Evolutionary conservation across 64 coral and sea anemone genomes (phyloP).

Genomic region (Dendronephthya gigantea): DNA sequence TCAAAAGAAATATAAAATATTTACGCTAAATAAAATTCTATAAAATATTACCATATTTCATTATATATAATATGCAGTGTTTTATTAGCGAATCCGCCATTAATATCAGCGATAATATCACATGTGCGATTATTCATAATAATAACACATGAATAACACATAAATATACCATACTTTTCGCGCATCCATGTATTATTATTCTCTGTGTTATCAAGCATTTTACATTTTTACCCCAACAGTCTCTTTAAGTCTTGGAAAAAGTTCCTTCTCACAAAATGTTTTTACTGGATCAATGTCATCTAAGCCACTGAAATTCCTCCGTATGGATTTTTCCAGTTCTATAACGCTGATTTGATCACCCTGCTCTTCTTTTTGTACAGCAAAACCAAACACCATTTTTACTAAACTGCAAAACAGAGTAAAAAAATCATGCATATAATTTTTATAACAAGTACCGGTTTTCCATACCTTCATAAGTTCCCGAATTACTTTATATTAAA

Average conservation of each 20-base stretch:
- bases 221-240: not conserved
- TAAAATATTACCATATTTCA: too few species aligned
- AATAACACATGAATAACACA: too few species aligned
- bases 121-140: too few species aligned
- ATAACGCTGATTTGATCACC: conserved; percentile 24
- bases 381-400: conserved; percentile 82
- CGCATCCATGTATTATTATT: too few species aligned
- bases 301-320: conserved; percentile 78
- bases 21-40: not conserved
- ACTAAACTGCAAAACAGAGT: conserved; percentile 41
- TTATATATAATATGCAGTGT: too few species aligned
- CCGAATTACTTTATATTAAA: too few species aligned
- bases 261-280: not conserved
- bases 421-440: not conserved
- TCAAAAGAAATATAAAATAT: not conserved
- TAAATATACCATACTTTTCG: too few species aligned
- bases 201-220: too few species aligned
- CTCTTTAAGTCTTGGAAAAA: not conserved
- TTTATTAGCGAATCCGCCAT: too few species aligned
- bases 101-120: too few species aligned
- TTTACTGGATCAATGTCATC: conserved; percentile 42
- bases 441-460: too few species aligned
- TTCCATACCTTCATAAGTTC: too few species aligned
- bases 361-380: conserved; percentile 16
- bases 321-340: conserved; percentile 63